Evolutionary conservation across 2,888 invertebrate species (phyloP).

Genomic region (Blastobasis adustella): DNA sequence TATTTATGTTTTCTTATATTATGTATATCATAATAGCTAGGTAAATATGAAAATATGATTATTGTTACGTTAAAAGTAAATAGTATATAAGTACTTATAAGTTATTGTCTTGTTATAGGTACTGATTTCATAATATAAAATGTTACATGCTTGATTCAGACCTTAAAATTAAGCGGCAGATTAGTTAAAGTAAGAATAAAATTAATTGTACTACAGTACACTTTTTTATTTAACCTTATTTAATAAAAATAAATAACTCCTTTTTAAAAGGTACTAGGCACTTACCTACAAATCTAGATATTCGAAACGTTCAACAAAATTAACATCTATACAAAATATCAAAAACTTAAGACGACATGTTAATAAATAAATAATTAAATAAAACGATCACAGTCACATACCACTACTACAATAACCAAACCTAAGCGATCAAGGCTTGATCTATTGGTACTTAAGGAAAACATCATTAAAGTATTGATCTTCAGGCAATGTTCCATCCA

Average conservation of each 20-base stretch:
- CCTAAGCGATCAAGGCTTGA: too few relatives aligned
- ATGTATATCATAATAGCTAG: not conserved
- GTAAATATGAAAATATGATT: not conserved
- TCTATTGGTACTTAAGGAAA: constrained; percentile 28
- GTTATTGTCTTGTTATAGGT: too few relatives aligned
- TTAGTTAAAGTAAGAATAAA: not conserved
- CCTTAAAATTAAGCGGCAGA: not conserved
- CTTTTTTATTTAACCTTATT: not conserved
- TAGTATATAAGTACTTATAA: too few relatives aligned
- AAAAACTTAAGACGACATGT: not conserved
- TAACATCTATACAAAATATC: not conserved
- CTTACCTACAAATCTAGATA: not conserved
- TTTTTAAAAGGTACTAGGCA: constrained; percentile 9
- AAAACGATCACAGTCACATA: constrained; percentile 1
- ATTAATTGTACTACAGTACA: too few relatives aligned
- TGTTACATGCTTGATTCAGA: too few relatives aligned
- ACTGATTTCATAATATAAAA: too few relatives aligned
- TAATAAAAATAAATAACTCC: constrained; percentile 1
- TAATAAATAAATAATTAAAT: not conserved
- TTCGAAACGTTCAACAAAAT: not conserved
- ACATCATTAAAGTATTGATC: constrained; percentile 32
- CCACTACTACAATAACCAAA: too few relatives aligned
- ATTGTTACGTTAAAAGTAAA: not conserved
- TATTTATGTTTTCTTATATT: not conserved
- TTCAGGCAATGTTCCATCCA: constrained; percentile 9